Percentiles rank a stretch among this genome's conserved stretches.
phyloP scores from a whole-genome alignment of 2,888 invertebrate genomes.

The Limenitis camilla region DNA sequence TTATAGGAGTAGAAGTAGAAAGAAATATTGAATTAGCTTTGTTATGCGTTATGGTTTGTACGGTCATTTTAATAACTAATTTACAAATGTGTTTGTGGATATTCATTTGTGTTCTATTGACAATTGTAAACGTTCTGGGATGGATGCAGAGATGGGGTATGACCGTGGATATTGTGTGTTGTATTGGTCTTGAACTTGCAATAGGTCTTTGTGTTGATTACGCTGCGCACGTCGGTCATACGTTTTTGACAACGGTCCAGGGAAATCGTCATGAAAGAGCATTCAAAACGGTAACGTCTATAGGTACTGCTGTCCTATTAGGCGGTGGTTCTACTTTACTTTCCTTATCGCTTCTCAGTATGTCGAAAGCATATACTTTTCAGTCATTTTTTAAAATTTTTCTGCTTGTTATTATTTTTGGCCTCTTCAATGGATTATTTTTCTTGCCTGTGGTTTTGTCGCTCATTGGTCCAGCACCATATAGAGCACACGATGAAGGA shows the following conservation, averaged over 20 bases:
- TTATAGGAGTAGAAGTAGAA: slow-evolving; percentile 83
- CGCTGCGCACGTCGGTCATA: slow-evolving; percentile 87
- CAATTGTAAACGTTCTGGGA: slow-evolving; percentile 83
- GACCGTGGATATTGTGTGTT: slow-evolving; percentile 87
- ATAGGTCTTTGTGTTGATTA: slow-evolving; percentile 90
- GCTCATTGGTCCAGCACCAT: slow-evolving; percentile 79
- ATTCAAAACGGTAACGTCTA: slow-evolving; percentile 78
- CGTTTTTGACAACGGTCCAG: slow-evolving; percentile 79
- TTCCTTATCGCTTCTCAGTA: slow-evolving; percentile 80
- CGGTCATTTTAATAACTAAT: slow-evolving; percentile 83
- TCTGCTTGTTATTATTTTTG: slow-evolving; percentile 83
- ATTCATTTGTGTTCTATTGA: slow-evolving; percentile 82
- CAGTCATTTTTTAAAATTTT: slow-evolving; percentile 85
- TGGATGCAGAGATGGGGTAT: slow-evolving; percentile 88
- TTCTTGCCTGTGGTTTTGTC: slow-evolving; percentile 85
- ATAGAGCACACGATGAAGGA: slow-evolving; percentile 36
- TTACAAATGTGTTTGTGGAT: slow-evolving; percentile 86
- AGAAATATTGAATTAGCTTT: slow-evolving; percentile 84
- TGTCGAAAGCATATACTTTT: slow-evolving; percentile 84
- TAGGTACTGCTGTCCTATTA: slow-evolving; percentile 84
- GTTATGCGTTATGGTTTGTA: slow-evolving; percentile 86
- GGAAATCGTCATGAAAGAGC: slow-evolving; percentile 74
- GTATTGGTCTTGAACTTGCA: slow-evolving; percentile 85
- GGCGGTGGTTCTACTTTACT: slow-evolving; percentile 86
- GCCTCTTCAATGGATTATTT: slow-evolving; percentile 84